Base-by-base conservation (phyloP, 2,113 vertebrate genomes). In the Callospermophilus lateralis region DNA sequence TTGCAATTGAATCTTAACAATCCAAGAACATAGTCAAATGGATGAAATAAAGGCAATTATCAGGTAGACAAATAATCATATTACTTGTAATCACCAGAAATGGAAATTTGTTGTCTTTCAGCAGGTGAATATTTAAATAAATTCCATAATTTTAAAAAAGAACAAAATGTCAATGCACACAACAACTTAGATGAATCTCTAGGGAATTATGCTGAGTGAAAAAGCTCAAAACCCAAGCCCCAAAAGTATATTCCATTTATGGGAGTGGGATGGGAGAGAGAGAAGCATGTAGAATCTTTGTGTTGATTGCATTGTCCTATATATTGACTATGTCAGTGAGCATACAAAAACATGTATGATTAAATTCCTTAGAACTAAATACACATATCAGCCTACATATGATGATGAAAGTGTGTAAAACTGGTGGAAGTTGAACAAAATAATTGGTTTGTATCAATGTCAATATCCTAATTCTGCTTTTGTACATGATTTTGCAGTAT, bases 401-500 rank as follows among this genome's bases (percentile, higher is more conserved):
- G 53, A 20, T 76, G 39, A 84, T 45, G 48, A 67, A 85, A 7
- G 0, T 51, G 9, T 53, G 13, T 61, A 76, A 93, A 90, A 86
- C 9, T 70, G 80, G 34, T 61, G 19, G 81, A 93, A 93, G 22
- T 8, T 53, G 11, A 89, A 89, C 26, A 79, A 95, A 95, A 90
- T 45, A 9, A 89, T 12, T 65, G 1, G 4, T 70, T 70, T 2
- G 4, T 63, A 76, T 53, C 9, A 45, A 77, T 1, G 30, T 95
- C 8, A 78, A 67, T 72, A 73, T 93, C 45, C 45, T 84, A 20
- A 26, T 92, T 89, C 15, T 79, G 11, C 30, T 68, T 39, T 51
- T 83, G 6, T 28, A 65, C n/a, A 76, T 17, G 15, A 8, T 76
- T 92, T 76, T 92, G 32, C 15, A 83, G 79, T 74, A 70, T 70